phyloP scores from a whole-genome alignment of 2,113 vertebrate species.

The Andinoacara biseriatus region DNA sequence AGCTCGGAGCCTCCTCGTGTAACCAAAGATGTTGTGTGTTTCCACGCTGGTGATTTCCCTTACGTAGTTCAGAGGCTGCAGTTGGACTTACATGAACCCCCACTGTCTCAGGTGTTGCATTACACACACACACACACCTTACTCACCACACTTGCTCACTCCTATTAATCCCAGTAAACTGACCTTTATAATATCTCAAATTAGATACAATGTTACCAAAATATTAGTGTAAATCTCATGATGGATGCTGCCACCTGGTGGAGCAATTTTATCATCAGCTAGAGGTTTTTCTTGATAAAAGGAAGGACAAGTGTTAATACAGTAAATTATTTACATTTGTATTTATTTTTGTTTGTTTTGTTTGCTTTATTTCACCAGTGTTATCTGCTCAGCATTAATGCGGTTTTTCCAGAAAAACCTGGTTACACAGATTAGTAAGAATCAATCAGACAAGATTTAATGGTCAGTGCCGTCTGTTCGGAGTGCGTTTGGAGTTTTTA shows the following conservation, averaged over 20 bases:
- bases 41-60: constrained; percentile 94
- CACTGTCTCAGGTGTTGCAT: constrained; percentile 90
- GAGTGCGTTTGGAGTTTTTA: no score
- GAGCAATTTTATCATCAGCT: background rate
- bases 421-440: background rate
- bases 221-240: background rate
- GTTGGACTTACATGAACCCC: constrained; percentile 94
- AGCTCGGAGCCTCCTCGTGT: constrained; percentile 93
- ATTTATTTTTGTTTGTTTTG: background rate
- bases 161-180: background rate
- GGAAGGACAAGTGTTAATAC: background rate
- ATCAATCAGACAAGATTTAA: background rate
- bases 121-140: constrained; percentile 10
- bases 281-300: background rate
- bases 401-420: background rate
- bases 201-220: background rate
- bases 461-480: background rate
- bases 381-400: background rate
- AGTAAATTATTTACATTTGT: background rate
- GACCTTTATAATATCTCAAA: background rate
- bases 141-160: background rate
- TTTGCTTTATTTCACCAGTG: background rate
- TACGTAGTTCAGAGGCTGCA: constrained; percentile 96
- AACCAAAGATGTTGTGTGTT: constrained; percentile 99
- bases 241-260: constrained; percentile 53